Conservation (phyloP, 1,140 invertebrate species). For the Drosophila baimaii region DNA sequence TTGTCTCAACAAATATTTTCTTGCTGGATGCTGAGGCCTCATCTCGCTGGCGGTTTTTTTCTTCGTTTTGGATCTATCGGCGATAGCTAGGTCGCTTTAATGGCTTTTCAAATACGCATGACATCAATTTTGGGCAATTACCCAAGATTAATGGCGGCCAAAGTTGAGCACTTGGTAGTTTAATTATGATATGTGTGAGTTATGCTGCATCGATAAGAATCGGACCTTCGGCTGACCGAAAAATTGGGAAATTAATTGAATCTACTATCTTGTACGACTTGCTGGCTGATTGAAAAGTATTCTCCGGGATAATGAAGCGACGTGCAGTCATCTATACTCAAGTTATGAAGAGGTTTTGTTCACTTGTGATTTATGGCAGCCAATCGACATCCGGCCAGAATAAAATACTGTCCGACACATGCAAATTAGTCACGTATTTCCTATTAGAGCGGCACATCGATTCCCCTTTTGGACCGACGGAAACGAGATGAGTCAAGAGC, state of each 20-base stretch:
- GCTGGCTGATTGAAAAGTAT: slow-evolving; percentile 1
- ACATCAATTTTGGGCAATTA: slow-evolving; percentile 80
- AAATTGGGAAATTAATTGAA: slow-evolving; percentile 56
- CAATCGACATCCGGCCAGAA: slow-evolving; percentile 57
- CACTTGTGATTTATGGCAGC: slow-evolving; percentile 54
- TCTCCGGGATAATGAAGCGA: not conserved
- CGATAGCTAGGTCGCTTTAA: slow-evolving; percentile 61
- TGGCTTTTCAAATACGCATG: slow-evolving; percentile 80
- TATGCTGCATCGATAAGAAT: slow-evolving; percentile 55
- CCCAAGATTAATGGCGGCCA: slow-evolving; percentile 71
- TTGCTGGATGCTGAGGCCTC: slow-evolving; percentile 11
- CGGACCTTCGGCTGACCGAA: slow-evolving; percentile 27
- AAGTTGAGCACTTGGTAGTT: slow-evolving; percentile 56
- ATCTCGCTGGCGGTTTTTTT: slow-evolving; percentile 1
- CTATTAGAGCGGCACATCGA: slow-evolving; percentile 64
- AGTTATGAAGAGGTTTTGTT: slow-evolving; percentile 21
- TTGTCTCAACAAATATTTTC: slow-evolving; percentile 74
- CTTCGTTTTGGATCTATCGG: slow-evolving; percentile 43
- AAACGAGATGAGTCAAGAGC: slow-evolving; percentile 61
- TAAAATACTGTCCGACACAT: slow-evolving; percentile 27
- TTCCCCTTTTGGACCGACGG: slow-evolving; percentile 19
- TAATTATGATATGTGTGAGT: slow-evolving; percentile 63
- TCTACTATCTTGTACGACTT: slow-evolving; percentile 14
- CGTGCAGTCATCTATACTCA: not conserved
- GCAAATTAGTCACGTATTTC: slow-evolving; percentile 77